These are phyloP conservation scores for Thaleichthys pacificus DNA, from an alignment of 2,797 vertebrate genomes.

Conservation along the genomic window DNA sequence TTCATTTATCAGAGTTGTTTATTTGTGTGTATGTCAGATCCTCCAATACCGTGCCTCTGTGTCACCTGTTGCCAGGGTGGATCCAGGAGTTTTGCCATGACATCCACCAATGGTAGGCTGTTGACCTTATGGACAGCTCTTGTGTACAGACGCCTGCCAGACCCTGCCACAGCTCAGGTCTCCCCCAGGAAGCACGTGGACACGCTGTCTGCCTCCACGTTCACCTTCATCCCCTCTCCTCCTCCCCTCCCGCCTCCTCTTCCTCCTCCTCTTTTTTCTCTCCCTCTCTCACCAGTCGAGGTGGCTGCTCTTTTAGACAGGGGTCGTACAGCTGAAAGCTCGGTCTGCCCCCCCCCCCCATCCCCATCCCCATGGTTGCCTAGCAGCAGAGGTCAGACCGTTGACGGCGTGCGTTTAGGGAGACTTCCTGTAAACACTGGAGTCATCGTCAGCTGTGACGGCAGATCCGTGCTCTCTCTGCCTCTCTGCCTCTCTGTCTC, in stretches of 20 bases:
- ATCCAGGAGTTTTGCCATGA: no score
- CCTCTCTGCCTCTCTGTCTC: no score
- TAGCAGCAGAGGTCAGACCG: conserved; percentile 48
- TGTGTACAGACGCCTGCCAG: neutral
- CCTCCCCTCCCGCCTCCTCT: conserved; percentile 18
- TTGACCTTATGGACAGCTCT: no score
- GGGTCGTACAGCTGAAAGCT: conserved; percentile 29
- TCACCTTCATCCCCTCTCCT: conserved; percentile 24
- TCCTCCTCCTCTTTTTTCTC: neutral
- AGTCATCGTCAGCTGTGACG: conserved; percentile 29
- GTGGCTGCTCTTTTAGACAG: neutral
- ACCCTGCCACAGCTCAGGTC: no score
- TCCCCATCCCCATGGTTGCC: conserved; percentile 29
- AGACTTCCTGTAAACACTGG: conserved; percentile 73
- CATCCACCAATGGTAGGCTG: no score
- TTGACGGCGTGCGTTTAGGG: conserved; percentile 48
- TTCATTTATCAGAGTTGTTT: neutral
- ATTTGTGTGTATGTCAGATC: neutral
- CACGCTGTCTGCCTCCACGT: no score
- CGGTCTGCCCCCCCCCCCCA: neutral
- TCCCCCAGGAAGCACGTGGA: neutral
- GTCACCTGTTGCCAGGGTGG: neutral
- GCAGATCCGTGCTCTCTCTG: neutral
- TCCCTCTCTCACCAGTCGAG: neutral
- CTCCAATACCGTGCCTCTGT: neutral